Percentiles rank a stretch among this genome's conserved stretches.
phyloP scores from a whole-genome alignment of 1,140 invertebrate genomes.

The Diachasmimorpha longicaudata region DNA sequence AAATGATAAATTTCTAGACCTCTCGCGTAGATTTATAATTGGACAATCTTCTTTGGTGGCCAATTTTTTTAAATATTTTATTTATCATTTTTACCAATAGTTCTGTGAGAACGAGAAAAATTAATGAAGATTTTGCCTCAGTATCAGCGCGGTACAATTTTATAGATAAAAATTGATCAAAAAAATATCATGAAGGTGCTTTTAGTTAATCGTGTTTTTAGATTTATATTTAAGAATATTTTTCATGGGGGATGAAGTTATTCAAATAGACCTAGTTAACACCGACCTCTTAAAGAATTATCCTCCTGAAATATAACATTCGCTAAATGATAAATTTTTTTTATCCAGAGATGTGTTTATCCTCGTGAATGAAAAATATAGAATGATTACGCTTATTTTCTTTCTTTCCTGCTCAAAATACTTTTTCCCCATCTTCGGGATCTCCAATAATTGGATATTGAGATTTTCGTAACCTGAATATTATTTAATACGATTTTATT shows the following conservation, averaged over 20 bases:
- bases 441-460: background rate
- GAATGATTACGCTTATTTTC: constrained; percentile 4
- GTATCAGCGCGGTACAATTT: constrained; percentile 31
- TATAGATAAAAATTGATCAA: background rate
- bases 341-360: background rate
- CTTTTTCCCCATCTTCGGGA: background rate
- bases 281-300: background rate
- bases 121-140: background rate
- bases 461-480: background rate
- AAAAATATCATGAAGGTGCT: constrained; percentile 41
- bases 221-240: constrained; percentile 11
- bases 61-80: constrained; percentile 34
- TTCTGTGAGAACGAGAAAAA: background rate
- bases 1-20: constrained; percentile 23
- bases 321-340: background rate
- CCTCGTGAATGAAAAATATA: background rate
- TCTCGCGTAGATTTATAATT: constrained; percentile 34
- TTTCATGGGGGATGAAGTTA: background rate
- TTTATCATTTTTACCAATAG: constrained; percentile 23
- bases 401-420: background rate
- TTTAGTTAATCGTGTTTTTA: constrained; percentile 49
- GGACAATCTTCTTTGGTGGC: constrained; percentile 35
- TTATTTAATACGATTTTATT: background rate
- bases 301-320: background rate
- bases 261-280: background rate